A percentile compares a stretch with the other conserved stretches of the same genome.
phyloP scores from a whole-genome alignment of 2,797 vertebrate genomes.

The Parauchenoglanis ngamensis region DNA sequence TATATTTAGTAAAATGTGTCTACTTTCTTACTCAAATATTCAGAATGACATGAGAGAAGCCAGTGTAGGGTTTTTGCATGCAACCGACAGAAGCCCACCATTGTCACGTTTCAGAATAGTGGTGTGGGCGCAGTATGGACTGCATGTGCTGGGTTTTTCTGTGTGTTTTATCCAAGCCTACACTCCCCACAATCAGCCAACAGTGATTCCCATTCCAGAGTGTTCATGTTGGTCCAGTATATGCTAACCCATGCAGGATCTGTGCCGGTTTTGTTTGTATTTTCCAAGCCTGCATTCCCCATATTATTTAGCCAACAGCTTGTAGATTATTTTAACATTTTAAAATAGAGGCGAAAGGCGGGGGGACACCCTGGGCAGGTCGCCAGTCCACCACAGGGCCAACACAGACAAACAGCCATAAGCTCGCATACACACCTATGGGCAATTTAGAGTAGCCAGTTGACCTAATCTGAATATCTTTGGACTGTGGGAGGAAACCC shows the following conservation, averaged over 20 bases:
- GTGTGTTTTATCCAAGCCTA: background rate
- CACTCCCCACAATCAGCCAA: background rate
- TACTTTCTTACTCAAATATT: background rate
- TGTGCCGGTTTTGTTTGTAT: background rate
- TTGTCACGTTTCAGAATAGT: background rate
- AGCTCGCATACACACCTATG: too few relatives aligned
- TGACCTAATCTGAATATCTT: too few relatives aligned
- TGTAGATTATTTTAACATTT: background rate
- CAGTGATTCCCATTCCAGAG: slow-evolving; percentile 47
- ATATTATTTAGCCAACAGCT: background rate
- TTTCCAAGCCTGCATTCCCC: background rate
- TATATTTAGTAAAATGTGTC: background rate
- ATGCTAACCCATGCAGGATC: background rate
- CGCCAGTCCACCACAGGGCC: too few relatives aligned
- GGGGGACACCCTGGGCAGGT: too few relatives aligned
- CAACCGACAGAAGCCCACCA: background rate
- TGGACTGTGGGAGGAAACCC: too few relatives aligned
- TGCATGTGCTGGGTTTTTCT: background rate
- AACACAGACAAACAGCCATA: too few relatives aligned
- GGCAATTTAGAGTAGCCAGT: too few relatives aligned
- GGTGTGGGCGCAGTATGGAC: background rate
- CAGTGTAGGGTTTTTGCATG: background rate
- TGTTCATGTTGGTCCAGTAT: slow-evolving; percentile 18
- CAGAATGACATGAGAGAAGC: background rate
- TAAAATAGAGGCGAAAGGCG: too few relatives aligned